phyloP scores from a whole-genome alignment of 2,113 vertebrate species.

The Aspidoscelis tigris region DNA sequence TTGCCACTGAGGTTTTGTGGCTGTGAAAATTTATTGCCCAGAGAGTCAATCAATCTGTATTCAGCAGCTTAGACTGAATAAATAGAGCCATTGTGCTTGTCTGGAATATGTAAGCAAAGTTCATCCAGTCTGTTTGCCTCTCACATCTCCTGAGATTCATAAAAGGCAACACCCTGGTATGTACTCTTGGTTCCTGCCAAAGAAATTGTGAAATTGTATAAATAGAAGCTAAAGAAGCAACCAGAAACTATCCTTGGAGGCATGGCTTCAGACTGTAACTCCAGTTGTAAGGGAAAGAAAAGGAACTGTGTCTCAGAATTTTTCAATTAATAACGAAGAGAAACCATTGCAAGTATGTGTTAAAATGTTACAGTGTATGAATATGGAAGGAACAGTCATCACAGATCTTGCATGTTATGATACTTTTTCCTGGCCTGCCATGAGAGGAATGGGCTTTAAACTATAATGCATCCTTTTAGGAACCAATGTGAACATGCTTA shows the following conservation, averaged over 20 bases:
- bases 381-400: not conserved
- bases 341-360: not conserved
- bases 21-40: constrained; percentile 84
- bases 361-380: not conserved
- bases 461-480: not conserved
- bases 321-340: constrained; percentile 41
- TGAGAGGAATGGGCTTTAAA: not conserved
- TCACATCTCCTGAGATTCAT: constrained; percentile 80
- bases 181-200: constrained; percentile 80
- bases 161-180: constrained; percentile 85
- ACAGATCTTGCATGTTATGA: not conserved
- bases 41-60: constrained; percentile 79
- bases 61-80: constrained; percentile 83
- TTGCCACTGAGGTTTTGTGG: constrained; percentile 78
- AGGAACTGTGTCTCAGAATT: constrained; percentile 47
- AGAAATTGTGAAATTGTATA: constrained; percentile 80
- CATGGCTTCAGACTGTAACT: constrained; percentile 58
- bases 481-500: not conserved
- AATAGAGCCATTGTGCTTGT: constrained; percentile 86
- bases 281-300: constrained; percentile 51
- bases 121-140: constrained; percentile 81
- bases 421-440: not conserved
- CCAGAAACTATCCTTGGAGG: constrained; percentile 70
- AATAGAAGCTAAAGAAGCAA: constrained; percentile 80
- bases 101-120: constrained; percentile 85